phyloP scores from a whole-genome alignment of 2,113 vertebrate species.

The Polypterus bichir region DNA sequence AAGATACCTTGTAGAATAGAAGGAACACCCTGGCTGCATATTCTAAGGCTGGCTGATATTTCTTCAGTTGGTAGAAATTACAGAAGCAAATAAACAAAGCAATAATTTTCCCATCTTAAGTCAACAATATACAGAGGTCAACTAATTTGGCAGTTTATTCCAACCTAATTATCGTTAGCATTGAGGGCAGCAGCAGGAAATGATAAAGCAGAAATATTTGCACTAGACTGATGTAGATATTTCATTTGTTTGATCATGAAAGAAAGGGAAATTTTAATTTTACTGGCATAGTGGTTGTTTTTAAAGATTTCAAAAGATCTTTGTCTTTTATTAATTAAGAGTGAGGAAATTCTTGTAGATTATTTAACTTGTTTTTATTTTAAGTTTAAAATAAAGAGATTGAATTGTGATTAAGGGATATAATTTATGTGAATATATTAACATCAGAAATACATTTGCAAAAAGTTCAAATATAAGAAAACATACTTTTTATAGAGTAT shows the following conservation, averaged over 20 bases:
- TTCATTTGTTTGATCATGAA: slow-evolving; percentile 26
- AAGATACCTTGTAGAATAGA: no score
- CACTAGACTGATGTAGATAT: slow-evolving; percentile 30
- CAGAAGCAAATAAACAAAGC: slow-evolving; percentile 46
- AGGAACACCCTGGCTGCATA: no score
- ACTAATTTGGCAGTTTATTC: slow-evolving; percentile 32
- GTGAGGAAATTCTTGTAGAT: background rate
- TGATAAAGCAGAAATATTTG: slow-evolving; percentile 29
- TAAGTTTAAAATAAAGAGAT: slow-evolving; percentile 2
- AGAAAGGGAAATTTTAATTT: slow-evolving; percentile 22
- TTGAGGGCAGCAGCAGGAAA: slow-evolving; percentile 42
- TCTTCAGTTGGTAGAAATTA: slow-evolving; percentile 46
- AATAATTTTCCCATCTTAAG: slow-evolving; percentile 33
- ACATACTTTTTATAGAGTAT: no score
- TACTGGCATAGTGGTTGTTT: slow-evolving; percentile 15
- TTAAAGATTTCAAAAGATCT: slow-evolving; percentile 11
- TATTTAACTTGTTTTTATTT: background rate
- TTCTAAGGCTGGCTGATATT: slow-evolving; percentile 20
- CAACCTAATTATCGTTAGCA: slow-evolving; percentile 38
- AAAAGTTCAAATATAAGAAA: no score
- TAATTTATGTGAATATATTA: no score
- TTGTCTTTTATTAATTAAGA: slow-evolving; percentile 12
- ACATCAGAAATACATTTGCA: no score
- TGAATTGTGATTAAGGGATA: slow-evolving; percentile 1
- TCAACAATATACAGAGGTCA: slow-evolving; percentile 34